phyloP scores from a whole-genome alignment of 2,113 vertebrate species.

The Actenoides lindsayi region DNA sequence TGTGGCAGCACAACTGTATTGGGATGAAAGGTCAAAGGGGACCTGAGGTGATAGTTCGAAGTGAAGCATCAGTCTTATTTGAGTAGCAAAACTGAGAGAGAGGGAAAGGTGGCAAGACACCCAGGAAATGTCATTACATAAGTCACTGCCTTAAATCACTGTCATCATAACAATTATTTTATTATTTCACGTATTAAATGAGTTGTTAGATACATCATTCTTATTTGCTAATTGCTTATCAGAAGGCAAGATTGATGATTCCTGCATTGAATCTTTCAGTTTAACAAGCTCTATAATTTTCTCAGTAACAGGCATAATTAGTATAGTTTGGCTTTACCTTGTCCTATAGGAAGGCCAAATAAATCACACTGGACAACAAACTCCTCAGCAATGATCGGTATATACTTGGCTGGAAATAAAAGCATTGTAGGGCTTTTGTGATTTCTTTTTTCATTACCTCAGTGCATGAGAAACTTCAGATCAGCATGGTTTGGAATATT shows the following conservation, averaged over 20 bases:
- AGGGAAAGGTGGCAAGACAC: background rate
- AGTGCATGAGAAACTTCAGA: background rate
- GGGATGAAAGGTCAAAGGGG: background rate
- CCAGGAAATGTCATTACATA: background rate
- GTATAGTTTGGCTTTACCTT: background rate
- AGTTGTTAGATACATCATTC: background rate
- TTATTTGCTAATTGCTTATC: background rate
- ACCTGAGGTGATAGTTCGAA: background rate
- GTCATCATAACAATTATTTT: background rate
- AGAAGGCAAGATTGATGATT: background rate
- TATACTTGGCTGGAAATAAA: background rate
- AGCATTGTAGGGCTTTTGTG: background rate
- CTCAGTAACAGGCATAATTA: background rate
- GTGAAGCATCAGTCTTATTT: background rate
- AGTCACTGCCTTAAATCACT: background rate
- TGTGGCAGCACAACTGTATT: background rate
- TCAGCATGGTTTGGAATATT: background rate
- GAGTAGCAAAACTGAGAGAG: background rate
- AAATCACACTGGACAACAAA: background rate
- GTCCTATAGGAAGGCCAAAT: background rate
- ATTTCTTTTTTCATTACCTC: background rate
- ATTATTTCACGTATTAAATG: background rate
- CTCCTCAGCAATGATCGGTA: background rate
- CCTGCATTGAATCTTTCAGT: background rate
- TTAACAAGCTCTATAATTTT: background rate